Conservation (phyloP, 2,888 invertebrate species). For the Lepidochrysops patricia region DNA sequence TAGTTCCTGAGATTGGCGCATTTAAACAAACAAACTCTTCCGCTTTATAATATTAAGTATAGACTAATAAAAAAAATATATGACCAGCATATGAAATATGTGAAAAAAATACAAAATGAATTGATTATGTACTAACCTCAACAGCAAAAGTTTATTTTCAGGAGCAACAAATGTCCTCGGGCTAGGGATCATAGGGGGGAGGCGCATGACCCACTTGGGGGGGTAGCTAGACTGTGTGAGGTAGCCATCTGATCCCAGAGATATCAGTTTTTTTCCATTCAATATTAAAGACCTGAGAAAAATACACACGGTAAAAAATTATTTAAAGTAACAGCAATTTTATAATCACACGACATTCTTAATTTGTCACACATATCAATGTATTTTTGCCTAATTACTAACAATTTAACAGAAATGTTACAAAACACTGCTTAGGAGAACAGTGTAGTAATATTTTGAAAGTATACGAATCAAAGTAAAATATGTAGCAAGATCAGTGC, state of each 20-base stretch:
- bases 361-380: no score
- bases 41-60: no score
- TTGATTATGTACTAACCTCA: constrained; percentile 48
- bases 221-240: constrained; percentile 82
- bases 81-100: background rate
- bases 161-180: constrained; percentile 72
- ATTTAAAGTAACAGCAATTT: no score
- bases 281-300: constrained; percentile 76
- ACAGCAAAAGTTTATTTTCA: constrained; percentile 70
- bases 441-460: background rate
- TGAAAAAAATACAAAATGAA: background rate
- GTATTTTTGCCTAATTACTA: no score
- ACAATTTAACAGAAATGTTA: no score
- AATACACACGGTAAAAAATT: background rate
- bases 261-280: constrained; percentile 79
- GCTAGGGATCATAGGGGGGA: constrained; percentile 81
- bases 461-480: no score
- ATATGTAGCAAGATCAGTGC: no score
- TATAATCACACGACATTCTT: no score
- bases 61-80: constrained; percentile 2
- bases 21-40: no score
- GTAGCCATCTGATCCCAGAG: constrained; percentile 88
- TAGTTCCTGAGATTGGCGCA: no score
- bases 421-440: no score
- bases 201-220: constrained; percentile 78